Base-by-base conservation (phyloP, 2,797 vertebrate genomes). In the Poeciliopsis presidionis region DNA sequence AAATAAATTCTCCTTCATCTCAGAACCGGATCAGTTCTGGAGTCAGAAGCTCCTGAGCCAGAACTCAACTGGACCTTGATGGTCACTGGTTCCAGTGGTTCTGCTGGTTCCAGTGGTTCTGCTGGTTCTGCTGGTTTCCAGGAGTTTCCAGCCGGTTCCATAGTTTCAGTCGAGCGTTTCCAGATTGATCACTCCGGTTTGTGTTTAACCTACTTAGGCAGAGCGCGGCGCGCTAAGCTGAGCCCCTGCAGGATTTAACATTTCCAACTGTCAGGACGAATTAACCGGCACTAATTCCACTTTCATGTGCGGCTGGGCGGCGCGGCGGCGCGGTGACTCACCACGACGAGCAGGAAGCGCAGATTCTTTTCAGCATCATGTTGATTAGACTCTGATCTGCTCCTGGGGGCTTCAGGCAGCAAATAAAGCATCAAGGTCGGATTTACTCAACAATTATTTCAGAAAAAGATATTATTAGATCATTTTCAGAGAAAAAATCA, bases 221-320 rank as follows among this genome's bases (percentile, higher is more conserved):
- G 90, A 90, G 86, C 91, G 92, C 81, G 90, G 89, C 86, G 86
- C 88, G 65, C 85, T 92, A 92, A 93, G 90, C 90, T 85, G 90
- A 91, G 88, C 94, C 94, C 92, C 92, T 92, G 83, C 80, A 93
- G 95, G 94, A 94, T 94, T 95, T 95, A 96, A 95, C 94, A 95
- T 95, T 95, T 95, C 93, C 94, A 95, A 93, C 93, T 95, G 95
- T 96, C 94, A 95, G 90, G 93, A 95, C 84, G 94, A 94, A 95
- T 96, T 95, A 96, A 94, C 90, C 92, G 86, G 93, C 94, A 93
- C 92, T 95, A 94, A 95, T 92, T 89, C 91, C 92, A 87, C 94
- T 94, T 95, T 95, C 94, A 94, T 94, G 94, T 93, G 84, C 89
- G 77, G 61, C 90, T 86, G 90, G 87, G 88, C 87, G 91, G 86